Conservation (phyloP, 2,797 vertebrate genomes). For the Amblyraja radiata region DNA sequence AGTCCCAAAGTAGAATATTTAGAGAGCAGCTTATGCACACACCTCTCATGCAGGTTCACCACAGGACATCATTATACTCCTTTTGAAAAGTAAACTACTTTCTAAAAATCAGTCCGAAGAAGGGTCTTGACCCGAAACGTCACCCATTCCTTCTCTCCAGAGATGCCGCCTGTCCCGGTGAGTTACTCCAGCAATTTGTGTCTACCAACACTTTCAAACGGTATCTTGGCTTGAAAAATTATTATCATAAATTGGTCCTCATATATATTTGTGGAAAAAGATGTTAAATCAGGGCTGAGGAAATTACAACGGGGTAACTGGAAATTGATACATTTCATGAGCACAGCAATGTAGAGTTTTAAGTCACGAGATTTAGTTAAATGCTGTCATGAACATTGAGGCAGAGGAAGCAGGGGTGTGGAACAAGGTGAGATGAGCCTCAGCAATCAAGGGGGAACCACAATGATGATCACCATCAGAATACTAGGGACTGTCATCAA, state of each 20-base stretch:
- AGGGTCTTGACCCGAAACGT: too few relatives aligned
- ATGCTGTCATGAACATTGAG: background rate
- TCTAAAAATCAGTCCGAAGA: background rate
- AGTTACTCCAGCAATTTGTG: too few relatives aligned
- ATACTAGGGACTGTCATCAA: background rate
- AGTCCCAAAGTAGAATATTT: background rate
- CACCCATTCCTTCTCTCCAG: too few relatives aligned
- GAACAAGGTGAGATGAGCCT: background rate
- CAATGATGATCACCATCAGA: background rate
- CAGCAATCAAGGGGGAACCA: background rate
- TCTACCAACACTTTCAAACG: too few relatives aligned
- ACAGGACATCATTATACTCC: background rate
- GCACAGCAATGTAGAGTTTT: background rate
- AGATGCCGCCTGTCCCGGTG: too few relatives aligned
- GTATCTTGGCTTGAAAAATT: background rate
- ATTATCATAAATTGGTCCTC: background rate
- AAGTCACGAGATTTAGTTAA: background rate
- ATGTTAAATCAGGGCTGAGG: background rate
- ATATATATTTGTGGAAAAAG: background rate
- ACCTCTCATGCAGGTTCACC: background rate
- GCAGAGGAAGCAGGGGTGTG: background rate
- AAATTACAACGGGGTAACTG: background rate
- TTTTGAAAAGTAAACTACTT: background rate
- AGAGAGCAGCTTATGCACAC: background rate
- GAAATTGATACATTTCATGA: background rate